Percentiles rank a stretch among this genome's conserved stretches.
Evolutionary conservation across 2,113 vertebrate genomes (phyloP).

Genomic region (Engystomops pustulosus): DNA sequence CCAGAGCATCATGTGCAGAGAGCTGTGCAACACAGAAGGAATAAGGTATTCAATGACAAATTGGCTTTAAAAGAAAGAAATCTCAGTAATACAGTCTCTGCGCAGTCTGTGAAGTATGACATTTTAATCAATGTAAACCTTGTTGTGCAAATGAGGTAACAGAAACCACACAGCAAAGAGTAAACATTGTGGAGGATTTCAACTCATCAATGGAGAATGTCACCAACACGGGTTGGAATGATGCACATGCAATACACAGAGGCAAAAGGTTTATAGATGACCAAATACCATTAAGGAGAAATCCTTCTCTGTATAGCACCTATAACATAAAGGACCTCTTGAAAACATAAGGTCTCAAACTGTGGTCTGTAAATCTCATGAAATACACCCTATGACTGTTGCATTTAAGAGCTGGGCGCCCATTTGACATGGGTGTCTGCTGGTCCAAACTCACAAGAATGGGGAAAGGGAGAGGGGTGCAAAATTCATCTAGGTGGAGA

Average conservation of each 20-base stretch:
- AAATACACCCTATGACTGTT: too few relatives aligned
- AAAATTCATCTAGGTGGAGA: too few relatives aligned
- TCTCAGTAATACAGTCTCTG: conserved; percentile 49
- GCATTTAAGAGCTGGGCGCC: too few relatives aligned
- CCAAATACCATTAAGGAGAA: background rate
- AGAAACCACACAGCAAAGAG: background rate
- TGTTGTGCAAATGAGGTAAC: background rate
- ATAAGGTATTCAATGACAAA: conserved; percentile 1
- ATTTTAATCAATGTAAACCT: background rate
- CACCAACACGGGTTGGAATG: background rate
- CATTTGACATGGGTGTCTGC: too few relatives aligned
- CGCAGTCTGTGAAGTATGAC: background rate
- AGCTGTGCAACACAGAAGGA: conserved; percentile 76
- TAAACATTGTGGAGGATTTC: background rate
- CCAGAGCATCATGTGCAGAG: conserved; percentile 89
- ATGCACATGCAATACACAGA: too few relatives aligned
- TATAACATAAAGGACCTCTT: too few relatives aligned
- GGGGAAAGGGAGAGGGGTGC: too few relatives aligned
- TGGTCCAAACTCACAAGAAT: too few relatives aligned
- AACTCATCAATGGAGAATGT: background rate
- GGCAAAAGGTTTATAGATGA: background rate
- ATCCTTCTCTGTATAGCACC: too few relatives aligned
- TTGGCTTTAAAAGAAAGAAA: conserved; percentile 26
- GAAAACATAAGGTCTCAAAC: too few relatives aligned
- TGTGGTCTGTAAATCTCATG: too few relatives aligned